phyloP scores from a whole-genome alignment of 37 sponge, comb jelly and placozoan species.

The Axinella damicornis region DNA sequence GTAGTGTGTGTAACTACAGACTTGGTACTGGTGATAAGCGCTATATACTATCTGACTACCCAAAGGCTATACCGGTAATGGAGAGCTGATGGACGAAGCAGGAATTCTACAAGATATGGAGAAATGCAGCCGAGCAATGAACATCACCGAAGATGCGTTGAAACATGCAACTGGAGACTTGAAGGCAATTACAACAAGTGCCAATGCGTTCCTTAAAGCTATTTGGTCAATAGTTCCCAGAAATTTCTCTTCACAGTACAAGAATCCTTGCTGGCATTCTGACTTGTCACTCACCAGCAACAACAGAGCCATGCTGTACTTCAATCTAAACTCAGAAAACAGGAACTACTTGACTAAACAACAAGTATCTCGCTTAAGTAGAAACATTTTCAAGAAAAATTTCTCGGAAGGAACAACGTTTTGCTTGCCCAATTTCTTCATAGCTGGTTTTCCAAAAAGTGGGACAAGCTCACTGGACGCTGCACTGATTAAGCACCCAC shows the following conservation, averaged over 20 bases:
- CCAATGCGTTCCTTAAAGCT: not conserved
- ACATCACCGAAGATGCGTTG: not conserved
- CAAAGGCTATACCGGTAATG: too few species aligned
- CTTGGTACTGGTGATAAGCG: too few species aligned
- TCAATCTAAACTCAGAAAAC: too few species aligned
- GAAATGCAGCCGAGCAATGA: not conserved
- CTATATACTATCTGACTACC: too few species aligned
- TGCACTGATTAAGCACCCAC: not conserved
- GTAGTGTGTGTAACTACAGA: too few species aligned
- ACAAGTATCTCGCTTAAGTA: too few species aligned
- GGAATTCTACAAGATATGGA: not conserved
- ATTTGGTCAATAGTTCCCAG: not conserved
- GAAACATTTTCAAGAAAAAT: too few species aligned
- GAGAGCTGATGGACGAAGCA: not conserved
- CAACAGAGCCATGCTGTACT: too few species aligned
- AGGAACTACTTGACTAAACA: too few species aligned
- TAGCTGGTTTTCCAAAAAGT: slow-evolving; percentile 46
- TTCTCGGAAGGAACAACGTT: not conserved
- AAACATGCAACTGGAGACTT: not conserved
- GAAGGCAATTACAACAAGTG: not conserved
- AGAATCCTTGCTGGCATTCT: slow-evolving; percentile 3
- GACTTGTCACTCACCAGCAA: not conserved
- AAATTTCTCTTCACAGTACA: not conserved
- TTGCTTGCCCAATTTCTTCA: slow-evolving; percentile 36
- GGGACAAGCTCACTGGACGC: slow-evolving; percentile 28